phyloP scores from a whole-genome alignment of 2,113 vertebrate species.

The Sylvietta virens region DNA sequence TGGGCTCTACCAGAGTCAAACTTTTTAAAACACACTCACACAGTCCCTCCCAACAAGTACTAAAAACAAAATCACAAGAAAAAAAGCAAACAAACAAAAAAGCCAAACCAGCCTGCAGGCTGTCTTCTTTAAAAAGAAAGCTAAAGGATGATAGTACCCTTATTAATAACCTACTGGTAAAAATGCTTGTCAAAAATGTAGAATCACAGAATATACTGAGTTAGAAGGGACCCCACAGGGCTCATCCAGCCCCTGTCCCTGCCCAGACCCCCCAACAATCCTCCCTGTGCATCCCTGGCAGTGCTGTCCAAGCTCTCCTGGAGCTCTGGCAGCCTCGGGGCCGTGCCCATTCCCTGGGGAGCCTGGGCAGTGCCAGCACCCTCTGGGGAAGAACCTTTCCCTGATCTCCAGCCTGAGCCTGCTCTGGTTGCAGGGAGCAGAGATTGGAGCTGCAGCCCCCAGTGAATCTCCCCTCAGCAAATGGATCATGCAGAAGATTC shows the following conservation, averaged over 20 bases:
- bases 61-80: not conserved
- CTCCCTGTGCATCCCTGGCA: not conserved
- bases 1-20: not conserved
- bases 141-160: not conserved
- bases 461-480: not conserved
- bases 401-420: not conserved
- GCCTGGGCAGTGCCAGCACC: not conserved
- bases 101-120: not conserved
- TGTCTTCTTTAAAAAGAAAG: not conserved
- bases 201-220: not conserved
- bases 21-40: not conserved
- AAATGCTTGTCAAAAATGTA: not conserved
- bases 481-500: not conserved
- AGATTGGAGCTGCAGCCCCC: not conserved
- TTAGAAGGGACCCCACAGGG: not conserved
- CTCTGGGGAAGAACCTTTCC: not conserved
- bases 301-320: rapidly evolving
- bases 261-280: not conserved
- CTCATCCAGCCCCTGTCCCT: not conserved
- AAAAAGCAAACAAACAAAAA: not conserved
- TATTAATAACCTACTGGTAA: not conserved
- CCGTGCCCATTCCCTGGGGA: not conserved
- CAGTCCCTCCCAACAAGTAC: not conserved
- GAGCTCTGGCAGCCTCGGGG: not conserved
- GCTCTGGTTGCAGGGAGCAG: not conserved